Evolutionary conservation across 2,113 vertebrate genomes (phyloP), one percentile per base, ranked within the genome.

Genomic region (Heteronetta atricapilla): DNA sequence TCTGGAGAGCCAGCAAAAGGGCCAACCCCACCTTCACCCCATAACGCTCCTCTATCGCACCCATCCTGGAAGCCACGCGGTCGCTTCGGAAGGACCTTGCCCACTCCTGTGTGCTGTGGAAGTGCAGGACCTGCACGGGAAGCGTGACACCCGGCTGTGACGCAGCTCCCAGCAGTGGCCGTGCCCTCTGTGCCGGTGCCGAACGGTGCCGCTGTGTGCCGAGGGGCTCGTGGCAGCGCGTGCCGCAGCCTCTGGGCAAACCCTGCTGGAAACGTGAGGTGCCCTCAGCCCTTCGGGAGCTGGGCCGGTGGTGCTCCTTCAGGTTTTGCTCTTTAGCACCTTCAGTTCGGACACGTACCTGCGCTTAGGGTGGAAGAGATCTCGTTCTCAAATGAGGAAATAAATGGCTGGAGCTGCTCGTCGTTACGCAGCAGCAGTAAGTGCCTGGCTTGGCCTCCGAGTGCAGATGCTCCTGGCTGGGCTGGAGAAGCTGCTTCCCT

Each of bases 81-180:
- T 66, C 26, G 8, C 52, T 70, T 58, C 18, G 60, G 68, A 40
- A 40, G 13, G 28, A 44, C 53, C 22, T 36, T 38, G 34, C 23
- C 29, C 31, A 3, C 55, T 50, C 31, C 18, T 22, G 0, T 28
- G 11, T 46, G 59, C 40, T 7, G 0, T 7, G 55, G 20, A n/a
- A 23, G 52, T 5, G 36, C 59, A 25, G 82, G 73, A 50, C n/a
- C 6, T 53, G 10, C 13, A 42, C 52, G 31, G 8, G 25, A 33
- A 60, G 40, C 1, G 2, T 18, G 31, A 2, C 15, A 3, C 4
- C 3, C 72, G 62, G 31, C 52, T 1, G 0, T 0, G 55, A 56
- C 18, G 8, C 23, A 18, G 3, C 34, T 53, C 63, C 42, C 13
- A 1, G 23, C 38, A 10, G 0, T 21, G 42, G 13, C 55, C 0